phyloP scores from a whole-genome alignment of 2,113 vertebrate genomes.

The Hoplias malabaricus region DNA sequence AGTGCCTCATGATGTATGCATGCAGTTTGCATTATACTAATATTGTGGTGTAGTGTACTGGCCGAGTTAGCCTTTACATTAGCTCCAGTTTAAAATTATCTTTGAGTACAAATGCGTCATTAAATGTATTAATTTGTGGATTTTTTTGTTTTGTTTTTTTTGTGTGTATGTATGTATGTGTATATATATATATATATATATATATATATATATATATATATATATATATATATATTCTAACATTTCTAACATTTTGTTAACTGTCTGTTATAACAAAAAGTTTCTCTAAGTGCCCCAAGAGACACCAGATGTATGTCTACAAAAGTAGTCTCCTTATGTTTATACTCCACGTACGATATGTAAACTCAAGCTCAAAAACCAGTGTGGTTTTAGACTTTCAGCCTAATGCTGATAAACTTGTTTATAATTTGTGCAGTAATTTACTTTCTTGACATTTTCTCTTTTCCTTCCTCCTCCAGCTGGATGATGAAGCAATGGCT shows the following conservation, averaged over 20 bases:
- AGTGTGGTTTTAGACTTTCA: too few species aligned
- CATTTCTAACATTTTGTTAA: too few species aligned
- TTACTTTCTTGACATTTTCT: background rate
- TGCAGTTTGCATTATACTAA: too few species aligned
- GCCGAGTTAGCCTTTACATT: too few species aligned
- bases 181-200: too few species aligned
- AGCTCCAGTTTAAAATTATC: too few species aligned
- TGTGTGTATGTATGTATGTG: too few species aligned
- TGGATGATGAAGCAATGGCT: conserved; percentile 77
- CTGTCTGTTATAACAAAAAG: too few species aligned
- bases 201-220: too few species aligned
- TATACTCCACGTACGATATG: background rate
- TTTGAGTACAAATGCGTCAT: background rate
- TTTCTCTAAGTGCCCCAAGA: background rate
- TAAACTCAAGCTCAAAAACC: conserved; percentile 5
- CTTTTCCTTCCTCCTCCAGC: conserved; percentile 49
- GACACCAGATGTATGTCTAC: background rate
- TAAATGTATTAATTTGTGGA: background rate
- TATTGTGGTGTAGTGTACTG: too few species aligned
- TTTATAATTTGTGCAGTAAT: background rate
- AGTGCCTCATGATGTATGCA: too few species aligned
- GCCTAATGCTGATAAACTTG: background rate
- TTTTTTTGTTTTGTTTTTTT: background rate
- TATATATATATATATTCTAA: too few species aligned
- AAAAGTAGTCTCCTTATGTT: background rate